These are phyloP conservation scores for Mergus octosetaceus DNA, from an alignment of 2,797 vertebrate species.

Conservation along the genomic window DNA sequence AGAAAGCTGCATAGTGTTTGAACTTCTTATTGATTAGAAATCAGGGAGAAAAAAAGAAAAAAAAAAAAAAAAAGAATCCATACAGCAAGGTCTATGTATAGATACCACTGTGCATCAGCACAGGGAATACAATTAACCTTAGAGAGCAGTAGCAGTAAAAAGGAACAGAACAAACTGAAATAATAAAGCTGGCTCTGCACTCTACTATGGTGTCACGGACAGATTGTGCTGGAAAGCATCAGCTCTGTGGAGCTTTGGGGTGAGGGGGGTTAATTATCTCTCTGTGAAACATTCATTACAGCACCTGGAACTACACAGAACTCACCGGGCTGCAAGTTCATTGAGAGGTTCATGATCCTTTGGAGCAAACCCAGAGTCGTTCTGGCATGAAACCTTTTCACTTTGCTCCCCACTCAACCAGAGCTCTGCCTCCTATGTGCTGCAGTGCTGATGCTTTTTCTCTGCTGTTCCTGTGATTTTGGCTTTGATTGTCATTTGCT, in stretches of 20 bases:
- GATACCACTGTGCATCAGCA: constrained; percentile 43
- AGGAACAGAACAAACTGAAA: constrained; percentile 43
- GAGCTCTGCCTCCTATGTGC: neutral
- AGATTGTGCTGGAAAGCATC: constrained; percentile 49
- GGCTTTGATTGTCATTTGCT: neutral
- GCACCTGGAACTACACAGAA: constrained; percentile 47
- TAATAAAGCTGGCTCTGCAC: constrained; percentile 60
- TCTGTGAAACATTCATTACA: constrained; percentile 59
- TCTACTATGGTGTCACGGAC: neutral
- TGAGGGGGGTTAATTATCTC: constrained; percentile 64
- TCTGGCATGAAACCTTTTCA: constrained; percentile 34
- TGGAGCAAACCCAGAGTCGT: constrained; percentile 19
- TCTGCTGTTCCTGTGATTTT: neutral
- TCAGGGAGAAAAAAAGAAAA: neutral
- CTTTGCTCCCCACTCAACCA: neutral
- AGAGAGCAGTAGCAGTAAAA: constrained; percentile 50
- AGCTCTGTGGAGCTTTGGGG: neutral
- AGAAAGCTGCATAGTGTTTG: constrained; percentile 18
- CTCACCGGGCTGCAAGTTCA: constrained; percentile 2
- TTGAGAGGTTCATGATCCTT: constrained; percentile 51
- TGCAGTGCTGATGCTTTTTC: neutral
- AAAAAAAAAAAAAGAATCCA: neutral
- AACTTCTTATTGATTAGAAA: constrained; percentile 49
- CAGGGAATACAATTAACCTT: constrained; percentile 63
- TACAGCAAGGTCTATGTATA: constrained; percentile 29